phyloP scores from a whole-genome alignment of 2,113 vertebrate genomes.

The Eudyptes chrysolophus region DNA sequence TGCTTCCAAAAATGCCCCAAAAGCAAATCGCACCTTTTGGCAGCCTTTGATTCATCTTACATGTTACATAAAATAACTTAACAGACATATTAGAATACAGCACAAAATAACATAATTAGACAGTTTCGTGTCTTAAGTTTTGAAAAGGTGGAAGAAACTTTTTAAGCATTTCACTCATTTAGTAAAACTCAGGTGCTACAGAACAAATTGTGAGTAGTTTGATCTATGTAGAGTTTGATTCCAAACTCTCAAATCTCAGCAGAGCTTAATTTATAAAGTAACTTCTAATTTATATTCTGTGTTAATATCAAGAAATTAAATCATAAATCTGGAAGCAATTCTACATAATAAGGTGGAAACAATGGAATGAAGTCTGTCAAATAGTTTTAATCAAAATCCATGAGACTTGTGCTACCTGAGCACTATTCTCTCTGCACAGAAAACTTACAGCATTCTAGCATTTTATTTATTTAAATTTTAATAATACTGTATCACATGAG shows the following conservation, averaged over 20 bases:
- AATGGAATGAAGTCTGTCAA: not conserved
- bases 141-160: not conserved
- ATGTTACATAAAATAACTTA: not conserved
- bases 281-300: conserved; percentile 5
- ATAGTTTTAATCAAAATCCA: not conserved
- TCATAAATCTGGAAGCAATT: conserved; percentile 6
- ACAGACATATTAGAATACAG: not conserved
- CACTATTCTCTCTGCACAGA: not conserved
- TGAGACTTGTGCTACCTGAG: not conserved
- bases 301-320: conserved; percentile 28
- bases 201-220: not conserved
- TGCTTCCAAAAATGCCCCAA: conserved; percentile 19
- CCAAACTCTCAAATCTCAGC: not conserved
- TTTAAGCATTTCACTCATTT: not conserved
- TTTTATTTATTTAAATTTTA: not conserved
- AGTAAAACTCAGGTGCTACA: not conserved
- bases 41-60: conserved; percentile 5
- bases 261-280: not conserved
- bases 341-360: not conserved
- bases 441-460: not conserved
- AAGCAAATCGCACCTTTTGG: conserved; percentile 37
- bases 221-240: not conserved
- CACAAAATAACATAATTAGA: not conserved
- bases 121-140: not conserved
- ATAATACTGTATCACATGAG: not conserved